phyloP scores from a whole-genome alignment of 1,140 invertebrate genomes.

The Drosophila kohkoa region DNA sequence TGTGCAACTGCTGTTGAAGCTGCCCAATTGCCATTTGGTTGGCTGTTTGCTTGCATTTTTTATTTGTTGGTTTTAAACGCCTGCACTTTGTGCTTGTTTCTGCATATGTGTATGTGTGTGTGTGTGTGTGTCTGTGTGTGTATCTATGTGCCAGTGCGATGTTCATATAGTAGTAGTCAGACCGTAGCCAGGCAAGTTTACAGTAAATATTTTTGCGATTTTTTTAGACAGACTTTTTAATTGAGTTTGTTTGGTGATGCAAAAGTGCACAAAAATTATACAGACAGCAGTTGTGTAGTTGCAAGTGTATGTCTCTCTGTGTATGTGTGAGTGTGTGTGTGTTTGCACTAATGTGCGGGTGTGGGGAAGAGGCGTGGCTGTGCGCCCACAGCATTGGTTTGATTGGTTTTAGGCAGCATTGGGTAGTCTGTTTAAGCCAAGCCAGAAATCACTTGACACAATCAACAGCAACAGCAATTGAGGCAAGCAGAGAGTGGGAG shows the following conservation, averaged over 20 bases:
- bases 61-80: conserved; percentile 81
- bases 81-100: conserved; percentile 61
- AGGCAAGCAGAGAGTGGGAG: not conserved
- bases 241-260: conserved; percentile 82
- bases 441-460: conserved; percentile 57
- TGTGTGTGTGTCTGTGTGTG: conserved; percentile 29
- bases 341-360: not conserved
- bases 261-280: conserved; percentile 82
- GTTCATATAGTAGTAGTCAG: conserved; percentile 67
- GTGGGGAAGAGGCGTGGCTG: conserved; percentile 9
- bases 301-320: not conserved
- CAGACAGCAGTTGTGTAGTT: conserved; percentile 47
- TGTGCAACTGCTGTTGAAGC: conserved; percentile 44
- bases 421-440: conserved; percentile 40
- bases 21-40: conserved; percentile 82
- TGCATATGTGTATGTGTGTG: conserved; percentile 15
- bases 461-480: conserved; percentile 35
- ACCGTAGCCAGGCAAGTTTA: conserved; percentile 62
- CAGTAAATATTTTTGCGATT: conserved; percentile 83
- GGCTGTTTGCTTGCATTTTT: conserved; percentile 79
- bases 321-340: not conserved
- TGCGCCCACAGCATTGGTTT: conserved; percentile 64
- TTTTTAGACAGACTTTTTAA: conserved; percentile 79
- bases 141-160: conserved; percentile 43
- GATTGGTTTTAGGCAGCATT: conserved; percentile 73